A percentile compares a stretch with the other conserved stretches of the same genome.
Conservation (phyloP, 2,888 invertebrate species). For the Bugulina stolonifera region DNA sequence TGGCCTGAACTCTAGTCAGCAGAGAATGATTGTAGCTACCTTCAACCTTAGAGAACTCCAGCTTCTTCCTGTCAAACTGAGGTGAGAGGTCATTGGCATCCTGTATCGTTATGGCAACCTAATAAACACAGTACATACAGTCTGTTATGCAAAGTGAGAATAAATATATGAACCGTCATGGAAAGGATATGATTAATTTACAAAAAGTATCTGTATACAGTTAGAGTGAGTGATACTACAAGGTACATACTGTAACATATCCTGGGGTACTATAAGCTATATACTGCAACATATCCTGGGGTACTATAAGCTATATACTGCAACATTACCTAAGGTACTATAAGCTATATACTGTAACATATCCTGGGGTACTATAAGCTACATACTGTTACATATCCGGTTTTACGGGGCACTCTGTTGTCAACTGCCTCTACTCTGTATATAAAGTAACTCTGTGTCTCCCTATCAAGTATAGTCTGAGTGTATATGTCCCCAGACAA, state of each 20-base stretch:
- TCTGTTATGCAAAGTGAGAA: too few species aligned
- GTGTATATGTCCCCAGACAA: slow-evolving; percentile 6
- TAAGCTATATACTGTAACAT: slow-evolving; percentile 21
- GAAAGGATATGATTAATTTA: too few species aligned
- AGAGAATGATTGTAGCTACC: not conserved
- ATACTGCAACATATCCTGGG: too few species aligned
- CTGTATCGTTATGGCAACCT: not conserved
- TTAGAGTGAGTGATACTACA: too few species aligned
- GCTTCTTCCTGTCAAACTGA: slow-evolving; percentile 12
- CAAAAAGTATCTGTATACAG: too few species aligned
- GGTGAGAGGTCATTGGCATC: slow-evolving; percentile 22
- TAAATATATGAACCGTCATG: too few species aligned
- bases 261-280: too few species aligned
- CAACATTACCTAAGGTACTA: too few species aligned
- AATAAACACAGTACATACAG: too few species aligned
- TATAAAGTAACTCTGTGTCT: not conserved
- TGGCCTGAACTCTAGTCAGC: slow-evolving; percentile 6
- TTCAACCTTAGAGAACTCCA: not conserved
- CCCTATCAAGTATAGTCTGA: not conserved
- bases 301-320: too few species aligned
- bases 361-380: too few species aligned
- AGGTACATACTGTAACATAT: slow-evolving; percentile 16
- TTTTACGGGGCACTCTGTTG: not conserved
- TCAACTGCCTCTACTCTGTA: slow-evolving; percentile 4
- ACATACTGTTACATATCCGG: slow-evolving; percentile 3